Base-by-base conservation (phyloP, 2,888 invertebrate genomes). In the Fissipunctia ypsillon region DNA sequence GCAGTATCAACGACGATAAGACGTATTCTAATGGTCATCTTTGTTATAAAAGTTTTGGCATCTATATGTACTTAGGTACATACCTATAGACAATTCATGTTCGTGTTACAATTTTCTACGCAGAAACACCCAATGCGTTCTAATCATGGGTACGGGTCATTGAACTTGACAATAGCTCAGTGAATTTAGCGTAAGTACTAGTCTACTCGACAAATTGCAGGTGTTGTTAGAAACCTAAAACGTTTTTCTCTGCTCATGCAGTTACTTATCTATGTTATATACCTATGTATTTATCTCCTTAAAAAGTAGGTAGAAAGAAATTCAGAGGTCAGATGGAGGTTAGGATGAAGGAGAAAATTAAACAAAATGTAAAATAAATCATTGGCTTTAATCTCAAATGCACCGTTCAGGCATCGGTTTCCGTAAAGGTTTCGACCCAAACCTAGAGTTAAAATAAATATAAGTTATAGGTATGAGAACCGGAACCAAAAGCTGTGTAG, bases 121-220 rank as follows among this genome's bases (percentile, higher is more conserved):
- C 86, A 87, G 85, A 87, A 89, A 83, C 84, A 86, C 73, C 78
- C 76, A 85, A 85, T 80, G 83, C 81, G 89, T 88, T 88, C 88
- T 88, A 86, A 87, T 88, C 82, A 88, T 86, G 86, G 85, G 86
- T 82, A 76, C 76, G 84, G 91, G 89, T 90, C 89, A 88, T 88
- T 91, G 92, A 92, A 91, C 93, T 90, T 84, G 83, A 81, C 87
- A 91, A 89, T 90, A 89, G 89, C 88, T 90, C 86, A 80, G 83
- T 83, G 84, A 85, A 88, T 90, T 88, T 80, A 88, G 88, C 89
- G 88, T 90, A 31, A 43, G 38, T 79, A 57, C 48, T 78, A 19
- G 35, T 87, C 87, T 84, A 80, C 76, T 84, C 76, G 70, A 83
- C 71, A 73, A 80, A 85, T 87, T 85, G n/a, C n/a, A n/a, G 78